These are phyloP conservation scores for Heliornis fulica DNA, from an alignment of 2,113 vertebrate species.

Conservation along the genomic window DNA sequence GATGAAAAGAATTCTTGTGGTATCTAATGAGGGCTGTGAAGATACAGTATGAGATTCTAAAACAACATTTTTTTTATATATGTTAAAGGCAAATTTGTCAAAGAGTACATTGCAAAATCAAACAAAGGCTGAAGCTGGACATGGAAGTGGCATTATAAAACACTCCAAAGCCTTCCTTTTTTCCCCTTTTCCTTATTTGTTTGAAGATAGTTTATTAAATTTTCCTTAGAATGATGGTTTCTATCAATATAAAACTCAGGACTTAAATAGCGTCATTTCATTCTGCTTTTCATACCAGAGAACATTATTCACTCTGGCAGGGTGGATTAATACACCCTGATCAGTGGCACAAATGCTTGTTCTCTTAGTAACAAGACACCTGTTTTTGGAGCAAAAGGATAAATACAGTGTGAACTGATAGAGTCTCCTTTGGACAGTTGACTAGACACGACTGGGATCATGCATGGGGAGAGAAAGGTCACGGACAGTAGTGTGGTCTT, in stretches of 20 bases:
- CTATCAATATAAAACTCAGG: background rate
- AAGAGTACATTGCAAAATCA: background rate
- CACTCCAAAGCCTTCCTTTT: background rate
- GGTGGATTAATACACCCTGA: background rate
- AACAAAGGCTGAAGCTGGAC: background rate
- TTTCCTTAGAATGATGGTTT: background rate
- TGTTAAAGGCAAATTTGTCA: conserved; percentile 6
- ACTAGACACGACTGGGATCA: conserved; percentile 30
- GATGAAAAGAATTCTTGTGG: conserved; percentile 57
- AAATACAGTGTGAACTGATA: conserved; percentile 45
- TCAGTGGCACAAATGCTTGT: background rate
- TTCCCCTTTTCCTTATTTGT: background rate
- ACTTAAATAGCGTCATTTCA: background rate
- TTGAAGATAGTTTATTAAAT: background rate
- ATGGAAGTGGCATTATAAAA: background rate
- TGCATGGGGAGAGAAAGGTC: conserved; percentile 36
- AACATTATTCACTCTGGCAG: background rate
- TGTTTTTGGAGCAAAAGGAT: conserved; percentile 56
- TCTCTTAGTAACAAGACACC: conserved; percentile 57
- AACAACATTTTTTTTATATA: background rate
- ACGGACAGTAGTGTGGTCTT: conserved; percentile 48
- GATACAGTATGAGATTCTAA: conserved; percentile 10
- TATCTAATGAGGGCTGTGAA: conserved; percentile 15
- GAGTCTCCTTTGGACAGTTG: conserved; percentile 48
- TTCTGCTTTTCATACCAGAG: background rate